Base-by-base conservation (phyloP, 2,888 invertebrate species). In the Melieria omissa region DNA sequence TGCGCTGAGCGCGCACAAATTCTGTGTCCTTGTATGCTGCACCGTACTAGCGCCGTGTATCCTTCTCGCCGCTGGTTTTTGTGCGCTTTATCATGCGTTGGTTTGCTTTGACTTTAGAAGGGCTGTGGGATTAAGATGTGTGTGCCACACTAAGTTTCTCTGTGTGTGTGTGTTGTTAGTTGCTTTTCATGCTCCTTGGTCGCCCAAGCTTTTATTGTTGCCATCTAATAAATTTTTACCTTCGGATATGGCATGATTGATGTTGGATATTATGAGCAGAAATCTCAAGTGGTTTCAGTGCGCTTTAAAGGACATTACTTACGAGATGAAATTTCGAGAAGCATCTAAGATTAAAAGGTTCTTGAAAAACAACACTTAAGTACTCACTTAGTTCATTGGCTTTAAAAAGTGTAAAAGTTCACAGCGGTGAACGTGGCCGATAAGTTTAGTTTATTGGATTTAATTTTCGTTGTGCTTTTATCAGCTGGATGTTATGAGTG, bases 241-340 rank as follows among this genome's bases (percentile, higher is more conserved):
- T 60, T 60, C n/a, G 46, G 6, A 42, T 41, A 3, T n/a, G 64
- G 42, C 58, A 65, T 70, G 70, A 70, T 70, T 70, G 70, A 70
- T 70, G 70, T 49, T 5, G 45, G 5, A 5, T 29, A 42, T 55
- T 10, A 62, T 41, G 10, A 49, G 65, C 45, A 65, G 55, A 61
- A 5, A 52, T 44, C 45, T 65, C 61, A 61, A 71, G 29, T 65
- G 70, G 41, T 54, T 65, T 60, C 45, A 29, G 54, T 60, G 65
- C 14, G 64, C 44, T 4, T 29, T 29, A n/a, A 14, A 5, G 12
- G 8, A 4, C 14, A n/a, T 14, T 52, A 52, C 14, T 52, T 52
- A n/a, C 8, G 12, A 9, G 52, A 6, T 0, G 29, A 29, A 29
- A 29, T 29, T 29, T 29, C 29, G 29, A 29, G 29, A 29, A 29